phyloP scores from a whole-genome alignment of 1,140 invertebrate species.

The Papilio polyxenes region DNA sequence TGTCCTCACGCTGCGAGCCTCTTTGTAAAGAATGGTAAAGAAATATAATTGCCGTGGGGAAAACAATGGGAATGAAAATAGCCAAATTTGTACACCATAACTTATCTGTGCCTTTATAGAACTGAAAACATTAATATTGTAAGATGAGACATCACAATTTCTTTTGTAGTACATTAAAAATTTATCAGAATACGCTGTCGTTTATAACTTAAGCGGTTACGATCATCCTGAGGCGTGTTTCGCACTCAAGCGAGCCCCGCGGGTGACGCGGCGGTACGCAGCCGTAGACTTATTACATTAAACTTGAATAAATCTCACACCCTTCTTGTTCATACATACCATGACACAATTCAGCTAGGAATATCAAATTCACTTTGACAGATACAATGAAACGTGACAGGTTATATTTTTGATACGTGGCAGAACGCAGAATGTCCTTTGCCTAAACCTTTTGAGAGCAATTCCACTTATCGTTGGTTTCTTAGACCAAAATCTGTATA shows the following conservation, averaged over 20 bases:
- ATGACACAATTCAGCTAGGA: not conserved
- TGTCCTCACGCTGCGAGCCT: no score
- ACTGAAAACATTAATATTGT: no score
- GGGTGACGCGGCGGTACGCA: not conserved
- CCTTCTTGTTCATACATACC: not conserved
- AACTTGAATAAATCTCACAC: slow-evolving; percentile 5
- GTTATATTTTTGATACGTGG: not conserved
- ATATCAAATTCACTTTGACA: not conserved
- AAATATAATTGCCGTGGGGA: no score
- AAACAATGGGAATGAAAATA: no score
- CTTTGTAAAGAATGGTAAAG: no score
- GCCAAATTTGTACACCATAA: no score
- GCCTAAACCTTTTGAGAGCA: not conserved
- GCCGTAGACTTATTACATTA: slow-evolving; percentile 11
- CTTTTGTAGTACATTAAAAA: not conserved
- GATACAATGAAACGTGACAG: slow-evolving; percentile 2
- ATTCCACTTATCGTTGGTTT: not conserved
- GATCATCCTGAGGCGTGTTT: not conserved
- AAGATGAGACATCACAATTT: not conserved
- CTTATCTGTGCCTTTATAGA: no score
- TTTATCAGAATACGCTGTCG: not conserved
- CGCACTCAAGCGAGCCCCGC: slow-evolving; percentile 14
- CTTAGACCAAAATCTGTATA: no score
- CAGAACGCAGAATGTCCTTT: not conserved
- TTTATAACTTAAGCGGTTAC: not conserved